These are phyloP conservation scores for Helleia helle DNA, from an alignment of 2,888 invertebrate species.

Conservation along the genomic window DNA sequence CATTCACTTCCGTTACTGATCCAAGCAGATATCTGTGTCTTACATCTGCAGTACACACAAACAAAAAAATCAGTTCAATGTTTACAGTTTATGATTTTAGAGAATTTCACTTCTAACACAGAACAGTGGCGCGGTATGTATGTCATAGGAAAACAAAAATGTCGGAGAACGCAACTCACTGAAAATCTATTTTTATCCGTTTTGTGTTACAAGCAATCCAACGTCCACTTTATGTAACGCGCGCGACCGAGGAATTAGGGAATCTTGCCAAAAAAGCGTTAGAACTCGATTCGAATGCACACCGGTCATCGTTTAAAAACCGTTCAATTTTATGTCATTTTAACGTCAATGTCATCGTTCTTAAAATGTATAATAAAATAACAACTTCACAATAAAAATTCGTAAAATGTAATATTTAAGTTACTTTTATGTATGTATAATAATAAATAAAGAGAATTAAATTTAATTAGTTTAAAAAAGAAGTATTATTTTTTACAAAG, in stretches of 20 bases:
- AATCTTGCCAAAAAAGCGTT: constrained; percentile 63
- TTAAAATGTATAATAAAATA: too few relatives aligned
- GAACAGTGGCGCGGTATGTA: constrained; percentile 48
- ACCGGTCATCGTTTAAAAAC: constrained; percentile 34
- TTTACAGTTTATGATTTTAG: constrained; percentile 54
- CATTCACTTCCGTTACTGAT: not conserved
- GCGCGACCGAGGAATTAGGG: constrained; percentile 56
- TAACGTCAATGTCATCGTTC: constrained; percentile 25
- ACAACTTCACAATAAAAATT: too few relatives aligned
- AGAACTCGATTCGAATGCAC: constrained; percentile 32
- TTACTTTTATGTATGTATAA: too few relatives aligned
- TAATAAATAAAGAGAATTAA: too few relatives aligned
- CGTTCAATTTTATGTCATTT: constrained; percentile 50
- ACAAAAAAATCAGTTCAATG: constrained; percentile 50
- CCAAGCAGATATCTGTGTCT: not conserved
- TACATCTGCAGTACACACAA: constrained; percentile 19
- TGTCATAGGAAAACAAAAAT: constrained; percentile 69
- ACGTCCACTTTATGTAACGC: constrained; percentile 59
- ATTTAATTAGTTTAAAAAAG: too few relatives aligned
- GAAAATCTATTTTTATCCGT: constrained; percentile 66
- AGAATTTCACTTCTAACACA: constrained; percentile 61
- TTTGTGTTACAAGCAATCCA: constrained; percentile 48
- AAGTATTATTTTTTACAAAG: too few relatives aligned
- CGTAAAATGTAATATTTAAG: too few relatives aligned
- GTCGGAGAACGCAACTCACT: constrained; percentile 62